Base-by-base conservation (phyloP, 2,888 invertebrate species). In the Drosophila nr. medialis region DNA sequence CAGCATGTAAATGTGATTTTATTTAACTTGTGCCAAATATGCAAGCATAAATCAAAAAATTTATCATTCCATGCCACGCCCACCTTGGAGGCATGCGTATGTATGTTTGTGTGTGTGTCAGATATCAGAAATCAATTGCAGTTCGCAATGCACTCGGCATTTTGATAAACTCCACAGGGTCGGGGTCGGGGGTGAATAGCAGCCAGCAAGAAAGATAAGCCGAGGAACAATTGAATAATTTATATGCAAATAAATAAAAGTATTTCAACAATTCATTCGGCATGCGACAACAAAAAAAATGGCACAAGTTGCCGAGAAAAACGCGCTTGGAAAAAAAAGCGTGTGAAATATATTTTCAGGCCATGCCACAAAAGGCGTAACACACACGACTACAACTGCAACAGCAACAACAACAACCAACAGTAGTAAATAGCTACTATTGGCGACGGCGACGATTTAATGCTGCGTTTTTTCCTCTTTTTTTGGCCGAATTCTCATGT, bases 171-270 rank as follows among this genome's bases (percentile, higher is more conserved):
- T 81, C 83, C 58, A 55, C 55, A 53, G 65, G 40, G 38, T n/a
- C 40, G 38, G 60, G 59, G 63, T 40, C 24, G 15, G 45, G 34
- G 24, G n/a, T 36, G 24, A 32, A 29, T 30, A 63, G 64, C 15
- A 56, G 30, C 68, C 69, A 80, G 63, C 71, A 71, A 73, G 73
- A 80, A 76, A 85, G 81, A 86, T 80, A 75, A 69, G 72, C 65
- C 64, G 70, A 72, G 79, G 81, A 87, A 87, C 87, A 86, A 86
- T 87, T 84, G 86, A 86, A 86, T 83, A 86, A 87, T 87, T 87
- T 87, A 87, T 87, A 87, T 86, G 87, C 87, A 83, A 87, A 87
- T 87, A 87, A 87, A 87, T 87, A 87, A 87, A 84, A 87, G 81
- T 81, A 83, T 84, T 77, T 75, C 76, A 71, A 75, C 77, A 81